Conservation (phyloP, 2,797 vertebrate genomes). For the Ctenopoma multispine region DNA sequence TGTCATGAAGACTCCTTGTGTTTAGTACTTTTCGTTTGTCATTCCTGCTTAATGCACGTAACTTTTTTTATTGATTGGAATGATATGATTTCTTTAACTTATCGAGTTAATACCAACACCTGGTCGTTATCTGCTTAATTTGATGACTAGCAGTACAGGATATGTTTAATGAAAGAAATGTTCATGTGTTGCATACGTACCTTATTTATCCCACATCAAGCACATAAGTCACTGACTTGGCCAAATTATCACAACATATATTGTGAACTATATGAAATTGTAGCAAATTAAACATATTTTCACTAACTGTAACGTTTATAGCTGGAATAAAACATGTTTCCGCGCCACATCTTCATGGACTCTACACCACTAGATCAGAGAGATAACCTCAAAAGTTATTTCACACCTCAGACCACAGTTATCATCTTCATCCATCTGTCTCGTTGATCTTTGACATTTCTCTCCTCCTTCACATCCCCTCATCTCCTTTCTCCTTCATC, state of each 20-base stretch:
- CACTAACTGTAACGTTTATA: neutral
- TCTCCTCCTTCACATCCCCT: conserved; percentile 25
- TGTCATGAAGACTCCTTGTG: too few species aligned
- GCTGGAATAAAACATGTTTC: neutral
- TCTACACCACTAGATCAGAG: neutral
- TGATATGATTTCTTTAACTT: too few species aligned
- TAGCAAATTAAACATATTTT: neutral
- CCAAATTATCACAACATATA: neutral
- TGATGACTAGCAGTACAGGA: too few species aligned
- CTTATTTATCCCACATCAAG: too few species aligned
- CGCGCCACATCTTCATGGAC: neutral
- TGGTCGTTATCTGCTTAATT: too few species aligned
- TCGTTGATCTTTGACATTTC: conserved; percentile 43
- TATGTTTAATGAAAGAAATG: too few species aligned
- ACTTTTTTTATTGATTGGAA: too few species aligned
- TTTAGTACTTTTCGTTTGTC: too few species aligned
- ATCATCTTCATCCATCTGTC: conserved; percentile 30
- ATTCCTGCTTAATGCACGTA: too few species aligned
- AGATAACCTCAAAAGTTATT: neutral
- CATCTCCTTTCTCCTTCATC: conserved; percentile 29
- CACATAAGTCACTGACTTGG: neutral
- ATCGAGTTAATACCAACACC: too few species aligned
- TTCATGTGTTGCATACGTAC: too few species aligned
- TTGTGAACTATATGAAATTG: neutral
- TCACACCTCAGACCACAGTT: neutral